These are phyloP conservation scores for Trichosurus vulpecula DNA, from an alignment of 2,797 vertebrate genomes.

Conservation along the genomic window DNA sequence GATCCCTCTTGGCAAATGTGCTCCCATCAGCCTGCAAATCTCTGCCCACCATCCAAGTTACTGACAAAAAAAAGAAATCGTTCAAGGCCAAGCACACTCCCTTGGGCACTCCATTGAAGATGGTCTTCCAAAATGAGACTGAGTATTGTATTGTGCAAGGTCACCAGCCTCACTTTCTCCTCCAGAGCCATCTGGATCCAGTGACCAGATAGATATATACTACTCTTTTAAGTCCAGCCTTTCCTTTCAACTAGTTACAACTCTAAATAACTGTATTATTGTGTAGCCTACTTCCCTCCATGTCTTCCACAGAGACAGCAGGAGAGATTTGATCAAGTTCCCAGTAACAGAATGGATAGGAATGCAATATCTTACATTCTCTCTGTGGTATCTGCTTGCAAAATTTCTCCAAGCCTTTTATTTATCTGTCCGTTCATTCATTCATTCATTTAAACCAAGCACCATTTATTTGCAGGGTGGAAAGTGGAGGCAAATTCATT, in stretches of 20 bases:
- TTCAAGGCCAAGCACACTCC: neutral
- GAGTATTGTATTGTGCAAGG: no score
- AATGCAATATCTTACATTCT: slow-evolving; percentile 22
- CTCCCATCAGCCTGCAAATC: neutral
- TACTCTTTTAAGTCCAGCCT: neutral
- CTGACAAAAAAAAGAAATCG: neutral
- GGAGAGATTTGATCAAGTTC: neutral
- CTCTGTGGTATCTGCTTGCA: slow-evolving; percentile 16
- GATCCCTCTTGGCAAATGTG: neutral
- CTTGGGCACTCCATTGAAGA: neutral
- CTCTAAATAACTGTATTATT: neutral
- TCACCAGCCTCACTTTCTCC: no score
- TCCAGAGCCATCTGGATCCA: no score
- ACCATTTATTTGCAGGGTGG: neutral
- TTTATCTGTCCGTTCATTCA: neutral
- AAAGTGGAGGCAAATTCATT: neutral
- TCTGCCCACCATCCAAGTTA: neutral
- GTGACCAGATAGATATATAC: no score
- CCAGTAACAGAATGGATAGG: neutral
- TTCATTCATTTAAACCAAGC: neutral
- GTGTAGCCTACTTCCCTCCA: neutral
- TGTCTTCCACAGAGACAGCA: neutral
- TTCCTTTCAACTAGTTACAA: neutral
- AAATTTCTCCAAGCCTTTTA: slow-evolving; percentile 8
- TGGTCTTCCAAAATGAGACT: neutral